phyloP scores from a whole-genome alignment of 1,140 invertebrate genomes.

The Eubasilissa regina region DNA sequence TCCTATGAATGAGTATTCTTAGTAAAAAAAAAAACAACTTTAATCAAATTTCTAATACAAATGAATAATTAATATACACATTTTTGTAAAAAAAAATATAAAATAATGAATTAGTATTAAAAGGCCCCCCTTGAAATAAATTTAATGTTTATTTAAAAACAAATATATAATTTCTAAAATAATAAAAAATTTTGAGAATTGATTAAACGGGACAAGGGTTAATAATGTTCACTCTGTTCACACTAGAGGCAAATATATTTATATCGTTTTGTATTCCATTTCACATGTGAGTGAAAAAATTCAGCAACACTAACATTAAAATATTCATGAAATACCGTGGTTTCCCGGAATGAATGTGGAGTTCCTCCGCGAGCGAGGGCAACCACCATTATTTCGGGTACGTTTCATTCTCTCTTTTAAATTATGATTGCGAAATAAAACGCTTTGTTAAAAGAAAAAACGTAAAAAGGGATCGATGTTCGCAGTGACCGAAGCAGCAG shows the following conservation, averaged over 20 bases:
- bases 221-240: too few relatives aligned
- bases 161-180: too few relatives aligned
- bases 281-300: constrained; percentile 6
- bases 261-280: constrained; percentile 34
- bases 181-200: too few relatives aligned
- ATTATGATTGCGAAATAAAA: constrained; percentile 41
- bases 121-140: too few relatives aligned
- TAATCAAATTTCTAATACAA: too few relatives aligned
- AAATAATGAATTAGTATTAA: too few relatives aligned
- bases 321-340: constrained; percentile 26
- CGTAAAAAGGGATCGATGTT: constrained; percentile 16
- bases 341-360: constrained; percentile 7
- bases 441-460: not conserved
- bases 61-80: too few relatives aligned
- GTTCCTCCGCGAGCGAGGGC: not conserved
- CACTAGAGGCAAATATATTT: constrained; percentile 11
- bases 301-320: constrained; percentile 28
- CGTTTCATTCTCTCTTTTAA: constrained; percentile 41
- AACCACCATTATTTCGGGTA: constrained; percentile 22
- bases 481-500: constrained; percentile 6
- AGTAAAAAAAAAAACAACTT: too few relatives aligned
- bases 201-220: too few relatives aligned
- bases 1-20: too few relatives aligned
- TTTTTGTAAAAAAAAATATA: too few relatives aligned
- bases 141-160: too few relatives aligned